phyloP scores from a whole-genome alignment of 2,888 invertebrate species.

The Bombyx huttoni region DNA sequence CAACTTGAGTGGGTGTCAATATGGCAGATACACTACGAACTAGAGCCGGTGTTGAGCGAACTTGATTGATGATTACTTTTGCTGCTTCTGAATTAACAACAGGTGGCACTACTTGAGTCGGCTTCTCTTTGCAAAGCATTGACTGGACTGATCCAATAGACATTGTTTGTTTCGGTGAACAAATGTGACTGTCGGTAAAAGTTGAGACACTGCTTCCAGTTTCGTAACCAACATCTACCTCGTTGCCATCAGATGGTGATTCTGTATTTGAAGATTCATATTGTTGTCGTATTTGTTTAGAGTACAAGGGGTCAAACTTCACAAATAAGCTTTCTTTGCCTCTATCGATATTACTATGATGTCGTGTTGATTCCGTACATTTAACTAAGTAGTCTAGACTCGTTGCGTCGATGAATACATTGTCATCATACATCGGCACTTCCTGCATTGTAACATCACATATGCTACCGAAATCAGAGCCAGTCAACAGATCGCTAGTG shows the following conservation, averaged over 20 bases:
- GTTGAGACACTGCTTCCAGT: slow-evolving; percentile 49
- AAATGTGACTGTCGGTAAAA: slow-evolving; percentile 31
- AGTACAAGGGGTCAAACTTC: slow-evolving; percentile 74
- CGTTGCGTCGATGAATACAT: slow-evolving; percentile 67
- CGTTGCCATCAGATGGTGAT: slow-evolving; percentile 29
- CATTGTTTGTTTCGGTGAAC: slow-evolving; percentile 33
- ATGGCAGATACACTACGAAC: slow-evolving; percentile 59
- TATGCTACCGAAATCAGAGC: slow-evolving; percentile 48
- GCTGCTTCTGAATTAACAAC: slow-evolving; percentile 37
- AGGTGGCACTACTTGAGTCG: slow-evolving; percentile 57
- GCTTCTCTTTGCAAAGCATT: slow-evolving; percentile 37
- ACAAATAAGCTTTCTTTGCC: slow-evolving; percentile 77
- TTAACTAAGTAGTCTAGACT: slow-evolving; percentile 70
- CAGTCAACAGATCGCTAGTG: slow-evolving; percentile 50
- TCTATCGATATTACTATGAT: slow-evolving; percentile 39
- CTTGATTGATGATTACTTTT: slow-evolving; percentile 19
- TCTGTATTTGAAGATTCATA: slow-evolving; percentile 21
- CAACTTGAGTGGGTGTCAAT: slow-evolving; percentile 46
- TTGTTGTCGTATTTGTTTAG: slow-evolving; percentile 27
- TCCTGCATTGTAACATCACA: slow-evolving; percentile 61
- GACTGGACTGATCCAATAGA: slow-evolving; percentile 32
- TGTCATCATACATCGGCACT: slow-evolving; percentile 42
- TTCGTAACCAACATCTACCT: slow-evolving; percentile 56
- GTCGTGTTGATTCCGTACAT: slow-evolving; percentile 49
- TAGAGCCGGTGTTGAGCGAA: slow-evolving; percentile 37